phyloP scores from a whole-genome alignment of 2,797 vertebrate genomes.

The Phylloscopus collybita region DNA sequence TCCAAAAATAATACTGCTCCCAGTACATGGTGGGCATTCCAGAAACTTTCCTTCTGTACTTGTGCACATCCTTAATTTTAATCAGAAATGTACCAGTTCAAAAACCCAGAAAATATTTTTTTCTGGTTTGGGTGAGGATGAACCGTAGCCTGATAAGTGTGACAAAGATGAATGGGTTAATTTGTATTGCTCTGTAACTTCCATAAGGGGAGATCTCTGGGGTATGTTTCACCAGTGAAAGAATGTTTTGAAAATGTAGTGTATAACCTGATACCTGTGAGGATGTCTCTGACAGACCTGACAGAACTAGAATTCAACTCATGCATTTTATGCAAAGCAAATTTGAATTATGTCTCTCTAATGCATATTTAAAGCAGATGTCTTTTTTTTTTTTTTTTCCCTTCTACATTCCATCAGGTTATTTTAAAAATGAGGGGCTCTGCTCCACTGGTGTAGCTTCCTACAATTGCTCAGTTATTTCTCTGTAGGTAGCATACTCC shows the following conservation, averaged over 20 bases:
- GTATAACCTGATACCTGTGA: neutral
- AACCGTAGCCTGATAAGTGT: neutral
- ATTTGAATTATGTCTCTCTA: neutral
- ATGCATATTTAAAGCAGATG: constrained; percentile 26
- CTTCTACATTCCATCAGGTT: neutral
- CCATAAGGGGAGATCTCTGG: neutral
- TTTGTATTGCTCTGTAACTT: neutral
- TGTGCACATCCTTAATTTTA: neutral
- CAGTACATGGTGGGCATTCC: neutral
- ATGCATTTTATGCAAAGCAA: neutral
- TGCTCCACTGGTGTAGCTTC: neutral
- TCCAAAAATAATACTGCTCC: neutral
- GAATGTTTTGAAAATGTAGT: constrained; percentile 5
- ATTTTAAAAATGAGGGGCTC: neutral
- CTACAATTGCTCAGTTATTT: neutral
- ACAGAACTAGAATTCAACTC: constrained; percentile 18
- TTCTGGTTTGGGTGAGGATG: neutral
- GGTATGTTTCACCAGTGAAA: neutral
- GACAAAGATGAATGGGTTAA: neutral
- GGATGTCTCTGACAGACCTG: constrained; percentile 5
- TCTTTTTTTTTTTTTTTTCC: neutral
- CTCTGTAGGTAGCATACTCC: neutral
- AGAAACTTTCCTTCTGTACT: neutral
- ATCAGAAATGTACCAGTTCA: neutral
- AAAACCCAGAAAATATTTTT: neutral